Evolutionary conservation across 1,140 invertebrate genomes (phyloP), one percentile per base, ranked within the genome.

Genomic region (Euura saliciscinereae): DNA sequence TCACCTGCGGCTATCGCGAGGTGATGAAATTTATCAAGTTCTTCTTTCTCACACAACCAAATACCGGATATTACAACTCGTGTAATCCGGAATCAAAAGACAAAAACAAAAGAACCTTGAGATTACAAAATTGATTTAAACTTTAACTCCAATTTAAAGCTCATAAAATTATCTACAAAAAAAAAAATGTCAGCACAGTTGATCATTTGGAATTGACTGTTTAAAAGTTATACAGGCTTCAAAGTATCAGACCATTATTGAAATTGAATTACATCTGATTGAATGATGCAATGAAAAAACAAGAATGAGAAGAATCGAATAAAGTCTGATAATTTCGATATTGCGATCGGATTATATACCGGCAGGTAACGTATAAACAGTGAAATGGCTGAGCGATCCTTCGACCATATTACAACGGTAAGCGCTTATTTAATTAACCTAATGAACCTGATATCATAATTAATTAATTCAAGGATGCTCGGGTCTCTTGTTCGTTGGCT

Each of bases 21-120:
- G 13, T 59, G 10, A 3, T 6, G 51, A 59, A 59, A 59, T 28
- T 28, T 28, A 28, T 28, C 28, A 28, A 28, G 28, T 28, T 28
- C 28, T 28, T 28, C 28, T 28, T 28, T 28, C 28, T 28, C 28
- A 4, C 6, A 3, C 43, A 65, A 64, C 66, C 77, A 74, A 76
- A 28, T 28, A 77, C 76, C 79, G 82, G 81, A 84, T 82, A 84
- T 83, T 84, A 80, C 76, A 81, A 83, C 28, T 28, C 28, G 28
- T 28, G 28, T 28, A 28, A 84, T 84, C 82, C 80, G 81, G 75
- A 73, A 74, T 70, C 79, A 80, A 78, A 82, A 81, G 78, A n/a
- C n/a, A n/a, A n/a, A 28, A 28, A 28, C 1, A 28, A 28, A 28
- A 28, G 75, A 78, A 28, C 0, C 28, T 28, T 1, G 1, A 28